Evolutionary conservation across 2,888 invertebrate species (phyloP).

Genomic region (Ligdia adustata): DNA sequence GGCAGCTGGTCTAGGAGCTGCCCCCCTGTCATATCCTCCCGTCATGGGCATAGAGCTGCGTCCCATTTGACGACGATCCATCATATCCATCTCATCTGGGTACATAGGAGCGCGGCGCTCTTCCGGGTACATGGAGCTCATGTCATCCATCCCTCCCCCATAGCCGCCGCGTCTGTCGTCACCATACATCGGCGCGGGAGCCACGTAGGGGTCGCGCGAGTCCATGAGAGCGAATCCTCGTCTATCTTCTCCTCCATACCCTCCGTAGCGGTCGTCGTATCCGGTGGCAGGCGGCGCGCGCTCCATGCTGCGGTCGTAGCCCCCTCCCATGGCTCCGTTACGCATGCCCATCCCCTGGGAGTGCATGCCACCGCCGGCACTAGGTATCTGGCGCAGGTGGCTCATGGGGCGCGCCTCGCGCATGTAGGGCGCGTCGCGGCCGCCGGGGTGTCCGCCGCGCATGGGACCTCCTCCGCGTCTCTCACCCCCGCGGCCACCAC

Average conservation of each 20-base stretch:
- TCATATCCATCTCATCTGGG: constrained; percentile 64
- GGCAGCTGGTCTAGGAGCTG: constrained; percentile 58
- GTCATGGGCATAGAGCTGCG: constrained; percentile 53
- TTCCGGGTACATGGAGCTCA: constrained; percentile 51
- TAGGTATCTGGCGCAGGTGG: constrained; percentile 59
- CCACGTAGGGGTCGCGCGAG: constrained; percentile 66
- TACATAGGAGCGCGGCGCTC: constrained; percentile 65
- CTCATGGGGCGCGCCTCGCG: constrained; percentile 59
- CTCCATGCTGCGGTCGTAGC: constrained; percentile 64
- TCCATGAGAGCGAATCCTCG: constrained; percentile 75
- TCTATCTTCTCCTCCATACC: constrained; percentile 73
- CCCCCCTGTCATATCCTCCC: constrained; percentile 62
- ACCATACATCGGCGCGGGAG: constrained; percentile 53
- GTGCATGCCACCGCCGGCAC: constrained; percentile 52
- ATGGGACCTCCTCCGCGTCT: constrained; percentile 60
- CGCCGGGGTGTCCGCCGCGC: constrained; percentile 55
- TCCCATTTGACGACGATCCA: constrained; percentile 62
- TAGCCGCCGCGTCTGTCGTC: constrained; percentile 26
- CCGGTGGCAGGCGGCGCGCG: constrained; percentile 37
- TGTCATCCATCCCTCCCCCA: constrained; percentile 31
- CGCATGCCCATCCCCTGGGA: constrained; percentile 60
- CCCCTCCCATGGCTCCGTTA: constrained; percentile 53
- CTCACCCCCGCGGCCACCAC: constrained; percentile 75
- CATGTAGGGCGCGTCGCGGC: constrained; percentile 63
- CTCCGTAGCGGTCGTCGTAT: constrained; percentile 74